Evolutionary conservation across 2,888 invertebrate species (phyloP).

Genomic region (Dorcus parallelipipedus): DNA sequence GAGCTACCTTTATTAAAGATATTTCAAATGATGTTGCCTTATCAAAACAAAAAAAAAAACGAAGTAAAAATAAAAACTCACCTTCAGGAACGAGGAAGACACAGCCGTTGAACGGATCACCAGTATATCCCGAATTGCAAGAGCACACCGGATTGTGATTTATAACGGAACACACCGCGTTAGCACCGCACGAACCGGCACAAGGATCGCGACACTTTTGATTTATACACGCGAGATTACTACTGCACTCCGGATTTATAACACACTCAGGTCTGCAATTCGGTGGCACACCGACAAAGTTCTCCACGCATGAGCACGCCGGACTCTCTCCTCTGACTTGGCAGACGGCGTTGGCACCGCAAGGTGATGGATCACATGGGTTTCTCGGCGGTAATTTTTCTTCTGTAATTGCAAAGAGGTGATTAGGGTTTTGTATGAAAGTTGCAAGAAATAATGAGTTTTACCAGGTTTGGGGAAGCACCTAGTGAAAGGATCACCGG

Average conservation of each 20-base stretch:
- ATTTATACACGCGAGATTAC: constrained; percentile 65
- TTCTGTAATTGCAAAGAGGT: constrained; percentile 3
- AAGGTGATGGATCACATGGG: constrained; percentile 66
- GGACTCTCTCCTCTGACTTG: constrained; percentile 47
- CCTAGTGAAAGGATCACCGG: constrained; percentile 74
- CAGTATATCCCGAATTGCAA: constrained; percentile 67
- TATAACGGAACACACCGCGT: constrained; percentile 66
- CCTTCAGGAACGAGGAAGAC: constrained; percentile 38
- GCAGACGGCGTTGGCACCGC: constrained; percentile 59
- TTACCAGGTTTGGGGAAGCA: constrained; percentile 60
- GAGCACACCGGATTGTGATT: constrained; percentile 73
- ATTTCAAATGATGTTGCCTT: neutral
- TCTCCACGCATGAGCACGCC: constrained; percentile 60
- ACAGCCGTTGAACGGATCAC: constrained; percentile 75
- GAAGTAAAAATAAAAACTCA: constrained; percentile 39
- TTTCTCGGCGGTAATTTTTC: constrained; percentile 42
- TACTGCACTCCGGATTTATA: constrained; percentile 66
- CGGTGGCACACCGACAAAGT: constrained; percentile 61
- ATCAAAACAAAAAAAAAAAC: neutral
- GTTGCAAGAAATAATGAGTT: neutral
- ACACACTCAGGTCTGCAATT: constrained; percentile 70
- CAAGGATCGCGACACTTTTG: constrained; percentile 73
- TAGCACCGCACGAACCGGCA: constrained; percentile 60
- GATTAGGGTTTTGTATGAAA: neutral
- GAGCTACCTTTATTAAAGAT: too few relatives aligned